Conservation (phyloP, 30 jellyfish, hydroid and myxozoan genomes). For the Aurelia sp. region DNA sequence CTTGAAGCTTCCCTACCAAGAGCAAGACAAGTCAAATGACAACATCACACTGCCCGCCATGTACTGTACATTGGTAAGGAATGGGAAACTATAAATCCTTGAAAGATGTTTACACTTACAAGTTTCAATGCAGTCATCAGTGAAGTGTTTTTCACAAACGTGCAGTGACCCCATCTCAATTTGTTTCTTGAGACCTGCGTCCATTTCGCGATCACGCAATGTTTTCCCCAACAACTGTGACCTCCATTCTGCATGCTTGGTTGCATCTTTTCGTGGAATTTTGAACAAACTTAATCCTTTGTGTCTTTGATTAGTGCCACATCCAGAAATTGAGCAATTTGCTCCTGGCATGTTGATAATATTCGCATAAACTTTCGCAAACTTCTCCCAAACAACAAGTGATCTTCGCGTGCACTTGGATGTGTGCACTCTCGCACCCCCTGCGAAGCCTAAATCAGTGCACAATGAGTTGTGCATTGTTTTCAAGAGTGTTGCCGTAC, state of each 20-base stretch:
- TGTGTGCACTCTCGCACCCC: too few species aligned
- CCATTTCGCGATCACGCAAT: conserved; percentile 21
- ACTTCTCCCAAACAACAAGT: not conserved
- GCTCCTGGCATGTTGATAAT: conserved; percentile 19
- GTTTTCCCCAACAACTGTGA: not conserved
- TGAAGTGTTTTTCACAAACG: conserved; percentile 36
- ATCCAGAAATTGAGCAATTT: conserved; percentile 17
- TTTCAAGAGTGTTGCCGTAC: too few species aligned
- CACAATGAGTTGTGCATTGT: not conserved
- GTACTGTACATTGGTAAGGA: not conserved
- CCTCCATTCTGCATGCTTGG: conserved; percentile 27
- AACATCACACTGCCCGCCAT: not conserved
- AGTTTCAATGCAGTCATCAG: conserved; percentile 18
- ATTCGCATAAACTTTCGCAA: not conserved
- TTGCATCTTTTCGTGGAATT: conserved; percentile 9
- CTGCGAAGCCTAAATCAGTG: conserved; percentile 3
- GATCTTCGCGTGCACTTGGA: too few species aligned
- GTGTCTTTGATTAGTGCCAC: conserved; percentile 28
- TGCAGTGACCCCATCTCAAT: conserved; percentile 4
- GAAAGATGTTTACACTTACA: conserved; percentile 13
- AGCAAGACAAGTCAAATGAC: not conserved
- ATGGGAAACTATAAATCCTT: not conserved
- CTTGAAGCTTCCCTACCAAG: not conserved
- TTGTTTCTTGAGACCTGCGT: too few species aligned
- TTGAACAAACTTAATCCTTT: conserved; percentile 11